Base-by-base conservation (phyloP, 2,113 vertebrate genomes). In the Neolamprologus longior region DNA sequence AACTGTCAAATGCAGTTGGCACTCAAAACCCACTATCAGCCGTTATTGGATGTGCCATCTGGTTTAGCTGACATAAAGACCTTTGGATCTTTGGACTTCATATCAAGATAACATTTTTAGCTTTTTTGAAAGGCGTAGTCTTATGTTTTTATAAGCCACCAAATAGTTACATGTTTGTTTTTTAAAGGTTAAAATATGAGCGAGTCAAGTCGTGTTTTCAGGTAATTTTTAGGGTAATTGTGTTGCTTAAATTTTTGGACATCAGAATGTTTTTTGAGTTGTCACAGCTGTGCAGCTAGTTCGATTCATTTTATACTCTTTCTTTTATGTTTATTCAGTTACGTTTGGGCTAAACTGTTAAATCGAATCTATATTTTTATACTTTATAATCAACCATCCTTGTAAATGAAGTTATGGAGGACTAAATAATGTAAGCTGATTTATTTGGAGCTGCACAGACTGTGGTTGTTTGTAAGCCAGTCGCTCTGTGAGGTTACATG, bases 1-100 rank as follows among this genome's bases (percentile, higher is more conserved):
- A 80, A 33, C 55, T 83, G 66, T 89, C 86, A 91, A 26, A 87
- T 11, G n/a, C 89, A 88, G 73, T 47, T 58, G 73, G 12, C 33
- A 5, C 81, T 90, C 79, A 55, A 54, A 40, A 55, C 33, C 28
- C 26, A 19, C 73, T 24, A 11, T 71, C 12, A 11, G 83, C n/a
- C 2, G 10, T 12, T 50, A 28, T 7, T 84, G 14, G 68, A 37
- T 61, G 79, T 33, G 50, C 24, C 81, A 84, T 86, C 88, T 85
- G 88, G 26, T 53, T 15, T 15, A 35, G 19, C 63, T 42, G 9
- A 33, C 24, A n/a, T 26, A 24, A 8, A 15, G 57, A 63, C 42
- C 19, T 0, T 15, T 71, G 26, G 71, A 61, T 55, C 3, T 80
- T 2, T 57, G 12, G 37, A 42, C 19, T 52, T 5, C 3, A 5